Evolutionary conservation across 2,797 vertebrate genomes (phyloP).

Genomic region (Mallotus villosus): DNA sequence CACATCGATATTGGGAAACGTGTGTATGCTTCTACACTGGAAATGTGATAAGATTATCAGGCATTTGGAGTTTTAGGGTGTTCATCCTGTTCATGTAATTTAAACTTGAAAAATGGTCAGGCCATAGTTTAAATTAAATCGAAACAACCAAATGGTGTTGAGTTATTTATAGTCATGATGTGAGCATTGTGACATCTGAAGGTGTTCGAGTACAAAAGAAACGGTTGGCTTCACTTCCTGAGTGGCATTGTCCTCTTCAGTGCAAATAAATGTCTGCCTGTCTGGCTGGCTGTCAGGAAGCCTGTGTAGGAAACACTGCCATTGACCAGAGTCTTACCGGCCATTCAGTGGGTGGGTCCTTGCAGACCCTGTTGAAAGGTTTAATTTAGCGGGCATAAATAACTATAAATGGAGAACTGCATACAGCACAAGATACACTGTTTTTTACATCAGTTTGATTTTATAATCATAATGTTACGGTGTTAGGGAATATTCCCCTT

Average conservation of each 20-base stretch:
- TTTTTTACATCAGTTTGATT: conserved; percentile 7
- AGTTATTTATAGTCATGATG: neutral
- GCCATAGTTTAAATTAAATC: neutral
- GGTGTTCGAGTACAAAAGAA: conserved; percentile 11
- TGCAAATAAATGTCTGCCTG: conserved; percentile 22
- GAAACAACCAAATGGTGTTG: neutral
- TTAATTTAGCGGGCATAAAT: neutral
- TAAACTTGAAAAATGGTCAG: neutral
- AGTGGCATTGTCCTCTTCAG: conserved; percentile 36
- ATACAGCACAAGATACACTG: neutral
- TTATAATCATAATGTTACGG: conserved; percentile 18
- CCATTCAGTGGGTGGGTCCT: conserved; percentile 6
- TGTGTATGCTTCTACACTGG: neutral
- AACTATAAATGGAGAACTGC: too few relatives aligned
- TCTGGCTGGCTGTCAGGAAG: conserved; percentile 33
- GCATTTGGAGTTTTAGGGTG: neutral
- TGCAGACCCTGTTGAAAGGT: neutral
- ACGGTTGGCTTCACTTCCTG: conserved; percentile 45
- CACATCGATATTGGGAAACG: neutral
- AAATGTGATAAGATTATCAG: neutral
- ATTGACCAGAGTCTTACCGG: conserved; percentile 12
- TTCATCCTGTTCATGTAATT: neutral
- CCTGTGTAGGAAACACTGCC: conserved; percentile 31
- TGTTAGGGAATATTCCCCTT: conserved; percentile 21
- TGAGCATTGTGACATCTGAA: conserved; percentile 3